Evolutionary conservation across 1,140 invertebrate species (phyloP), one percentile per base, ranked within the genome.

Genomic region (Eupeodes corollae): DNA sequence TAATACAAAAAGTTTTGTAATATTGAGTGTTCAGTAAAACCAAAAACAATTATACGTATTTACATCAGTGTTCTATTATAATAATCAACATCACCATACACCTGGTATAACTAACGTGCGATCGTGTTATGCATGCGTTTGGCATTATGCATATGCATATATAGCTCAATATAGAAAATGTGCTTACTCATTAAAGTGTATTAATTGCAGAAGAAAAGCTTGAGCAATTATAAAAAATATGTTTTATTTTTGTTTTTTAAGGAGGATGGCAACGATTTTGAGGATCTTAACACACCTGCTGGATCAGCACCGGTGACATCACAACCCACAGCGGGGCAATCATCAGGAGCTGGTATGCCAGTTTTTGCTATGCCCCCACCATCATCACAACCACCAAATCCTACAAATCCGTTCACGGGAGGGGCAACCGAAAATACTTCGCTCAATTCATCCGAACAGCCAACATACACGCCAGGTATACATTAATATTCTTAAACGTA

Each of bases 401-500:
- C 59, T 16, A 62, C 66, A 2, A 68, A 68, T 56, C 68, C 71
- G 14, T 61, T 69, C 16, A 63, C 65, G 9, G 61, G 61, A 31
- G 59, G 56, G 43, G 65, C 69, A 14, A 63, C 56, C 15, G 73
- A 75, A 52, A 71, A 60, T 46, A 72, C 72, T 30, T 72, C 73
- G 40, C 59, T 75, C 35, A 75, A 74, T 62, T 67, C 72, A 57
- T 68, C 71, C 51, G 73, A 73, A 54, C 71, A 73, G 49, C 70
- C 72, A 44, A 73, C 72, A 48, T 75, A 75, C 55, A 75, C 73
- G 48, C 71, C 73, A 67, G 73, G 73, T 75, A 70, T 58, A 63
- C 64, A 67, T 62, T 56, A 52, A 41, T 16, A 42, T 41, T 26
- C 5, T 13, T 9, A 42, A 42, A 42, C 12, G 5, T 12, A 16